Evolutionary conservation across 2,113 vertebrate species (phyloP).

Genomic region (Thalassoma bifasciatum): DNA sequence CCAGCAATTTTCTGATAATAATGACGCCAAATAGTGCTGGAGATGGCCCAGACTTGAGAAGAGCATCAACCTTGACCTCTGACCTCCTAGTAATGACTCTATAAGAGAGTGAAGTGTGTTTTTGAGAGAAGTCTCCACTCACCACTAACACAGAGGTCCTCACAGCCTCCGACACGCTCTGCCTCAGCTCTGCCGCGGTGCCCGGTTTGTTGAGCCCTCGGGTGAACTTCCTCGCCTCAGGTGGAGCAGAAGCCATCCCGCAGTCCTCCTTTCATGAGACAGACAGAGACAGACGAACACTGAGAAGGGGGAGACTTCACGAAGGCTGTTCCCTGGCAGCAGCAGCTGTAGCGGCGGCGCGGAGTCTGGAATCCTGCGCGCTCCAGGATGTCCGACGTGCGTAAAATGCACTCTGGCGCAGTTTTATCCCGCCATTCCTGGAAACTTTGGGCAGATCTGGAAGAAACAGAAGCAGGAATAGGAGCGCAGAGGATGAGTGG

Average conservation of each 20-base stretch:
- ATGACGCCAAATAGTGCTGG: not conserved
- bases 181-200: slow-evolving; percentile 93
- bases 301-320: not conserved
- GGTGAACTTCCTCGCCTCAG: slow-evolving; percentile 94
- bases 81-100: not conserved
- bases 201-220: slow-evolving; percentile 92
- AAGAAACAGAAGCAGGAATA: too few species aligned
- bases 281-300: slow-evolving; percentile 3
- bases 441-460: not conserved
- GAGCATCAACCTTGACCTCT: not conserved
- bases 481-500: not conserved
- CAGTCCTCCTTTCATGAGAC: slow-evolving; percentile 40
- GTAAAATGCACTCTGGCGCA: slow-evolving; percentile 21
- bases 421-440: slow-evolving; percentile 27
- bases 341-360: too few species aligned
- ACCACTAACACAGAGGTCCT: slow-evolving; percentile 91
- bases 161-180: slow-evolving; percentile 95
- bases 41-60: not conserved
- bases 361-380: not conserved
- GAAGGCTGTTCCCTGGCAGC: not conserved
- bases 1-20: not conserved
- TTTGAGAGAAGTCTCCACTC: slow-evolving; percentile 56
- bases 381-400: slow-evolving; percentile 14
- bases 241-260: slow-evolving; percentile 79
- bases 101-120: not conserved